Evolutionary conservation across 2,888 invertebrate species (phyloP).

Genomic region (Oligia strigilis): DNA sequence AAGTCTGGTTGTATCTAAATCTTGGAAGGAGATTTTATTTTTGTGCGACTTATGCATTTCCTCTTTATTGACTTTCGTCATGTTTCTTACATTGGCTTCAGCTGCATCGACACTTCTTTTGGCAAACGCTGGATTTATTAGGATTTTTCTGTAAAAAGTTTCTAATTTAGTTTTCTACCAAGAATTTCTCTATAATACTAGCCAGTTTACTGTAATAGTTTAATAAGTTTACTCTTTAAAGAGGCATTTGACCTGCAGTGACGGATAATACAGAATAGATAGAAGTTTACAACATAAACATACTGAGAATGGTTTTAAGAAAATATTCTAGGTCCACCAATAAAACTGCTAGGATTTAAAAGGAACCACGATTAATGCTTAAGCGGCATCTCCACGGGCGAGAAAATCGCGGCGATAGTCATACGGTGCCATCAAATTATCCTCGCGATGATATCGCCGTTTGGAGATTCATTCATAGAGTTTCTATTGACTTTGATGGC

Average conservation of each 20-base stretch:
- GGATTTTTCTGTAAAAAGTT: constrained; percentile 75
- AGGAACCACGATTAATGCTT: neutral
- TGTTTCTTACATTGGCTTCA: constrained; percentile 46
- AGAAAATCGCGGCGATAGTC: too few species aligned
- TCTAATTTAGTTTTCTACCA: neutral
- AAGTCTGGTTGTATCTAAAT: constrained; percentile 77
- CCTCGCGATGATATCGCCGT: too few species aligned
- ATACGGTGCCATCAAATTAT: too few species aligned
- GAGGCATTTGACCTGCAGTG: too few species aligned
- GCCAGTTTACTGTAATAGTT: neutral
- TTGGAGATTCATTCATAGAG: too few species aligned
- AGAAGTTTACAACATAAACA: too few species aligned
- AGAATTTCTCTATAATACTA: neutral
- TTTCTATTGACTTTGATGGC: too few species aligned
- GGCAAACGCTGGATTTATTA: constrained; percentile 87
- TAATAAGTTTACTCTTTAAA: too few species aligned
- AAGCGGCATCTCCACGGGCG: too few species aligned
- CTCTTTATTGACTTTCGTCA: constrained; percentile 68
- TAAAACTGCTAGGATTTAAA: neutral
- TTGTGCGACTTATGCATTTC: constrained; percentile 81
- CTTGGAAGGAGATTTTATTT: constrained; percentile 72
- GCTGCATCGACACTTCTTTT: constrained; percentile 82
- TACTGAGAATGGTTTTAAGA: neutral
- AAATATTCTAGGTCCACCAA: neutral
- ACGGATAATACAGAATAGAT: neutral